Base-by-base conservation (phyloP, 1,140 invertebrate species). In the Sycobia sp. region DNA sequence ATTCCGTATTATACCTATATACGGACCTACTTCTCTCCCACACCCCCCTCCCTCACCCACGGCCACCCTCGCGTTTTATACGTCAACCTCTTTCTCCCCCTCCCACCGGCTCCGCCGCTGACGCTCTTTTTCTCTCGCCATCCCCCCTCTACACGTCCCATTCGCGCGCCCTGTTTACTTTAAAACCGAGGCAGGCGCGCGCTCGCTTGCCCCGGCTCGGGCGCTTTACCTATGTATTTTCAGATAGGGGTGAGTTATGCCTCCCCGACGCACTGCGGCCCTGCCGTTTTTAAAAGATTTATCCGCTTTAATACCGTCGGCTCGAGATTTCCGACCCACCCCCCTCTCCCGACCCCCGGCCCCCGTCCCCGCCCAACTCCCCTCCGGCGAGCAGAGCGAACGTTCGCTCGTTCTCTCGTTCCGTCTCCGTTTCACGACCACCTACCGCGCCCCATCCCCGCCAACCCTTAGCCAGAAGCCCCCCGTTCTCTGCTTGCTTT, bases 161-260 rank as follows among this genome's bases (percentile, higher is more conserved):
- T 4, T 11, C 29, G 29, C 54, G 69, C 66, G 68, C 38, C 68
- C 68, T 73, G 74, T 78, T 76, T 77, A 73, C 75, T 78, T 76
- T 73, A 72, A 78, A 79, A 79, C 68, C 73, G 36, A 34, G 13
- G 25, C 47, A 38, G 5, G 29, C 29, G 29, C 29, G 29, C 4
- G 29, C 29, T 4, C 29, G 29, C 29, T 11, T 32, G 5, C 29
- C 29, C 29, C 29, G 29, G 29, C 29, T 11, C 29, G n/a, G 29
- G 49, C 44, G 14, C 34, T 32, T 75, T 76, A n/a, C 73, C 71
- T 77, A 73, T 74, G 72, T 76, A 77, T 77, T 80, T 75, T 77
- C 67, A 79, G 77, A 79, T 80, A 80, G 75, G 73, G 72, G 67
- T 80, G 74, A 80, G 62, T 79, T 77, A 80, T 76, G 66, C 68